Evolutionary conservation across 2,113 vertebrate species (phyloP), one percentile per base, ranked within the genome.

Genomic region (Ginglymostoma cirratum): DNA sequence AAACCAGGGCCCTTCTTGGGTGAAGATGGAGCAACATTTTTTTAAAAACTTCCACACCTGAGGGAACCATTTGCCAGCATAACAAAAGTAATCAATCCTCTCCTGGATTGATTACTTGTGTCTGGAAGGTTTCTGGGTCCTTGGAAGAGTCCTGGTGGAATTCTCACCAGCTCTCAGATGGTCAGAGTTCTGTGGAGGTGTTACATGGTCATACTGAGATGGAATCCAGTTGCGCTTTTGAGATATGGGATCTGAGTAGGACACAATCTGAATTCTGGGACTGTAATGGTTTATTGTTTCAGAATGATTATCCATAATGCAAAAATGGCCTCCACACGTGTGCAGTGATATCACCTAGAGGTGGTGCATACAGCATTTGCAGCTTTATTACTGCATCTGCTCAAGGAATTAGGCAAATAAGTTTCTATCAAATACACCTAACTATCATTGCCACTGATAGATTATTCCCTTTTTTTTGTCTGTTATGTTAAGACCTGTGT

Each of bases 11-110:
- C 61, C n/a, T 93, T 93, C 89, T 93, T 66, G 87, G 52, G 55
- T 65, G 89, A 93, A 93, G 89, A 93, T 93, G 61, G 61, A 93
- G 89, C 61, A 66, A 92, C 34, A 14, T 93, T 93, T 67, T 66
- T 65, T 66, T 38, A 3, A 93, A 92, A 92, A n/a, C 34, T 38
- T 93, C 61, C 66, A 17, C 17, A 66, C 61, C 19, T 38, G 38
- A 67, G 61, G 61, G 61, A 93, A 17, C 61, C 61, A 42, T 93
- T 90, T 93, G 61, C 34, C 38, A 93, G 61, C 61, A 93, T 65
- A 67, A 93, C 89, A 66, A 65, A 93, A 93, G 89, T 67, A 67
- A 93, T 67, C 66, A 61, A 92, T 65, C 89, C 89, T 61, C 89
- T 93, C 34, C 89, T 66, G 61, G 61, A 67, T 93, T 66, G 89